phyloP scores from a whole-genome alignment of 1,140 invertebrate genomes.

The Sitobion miscanthi region DNA sequence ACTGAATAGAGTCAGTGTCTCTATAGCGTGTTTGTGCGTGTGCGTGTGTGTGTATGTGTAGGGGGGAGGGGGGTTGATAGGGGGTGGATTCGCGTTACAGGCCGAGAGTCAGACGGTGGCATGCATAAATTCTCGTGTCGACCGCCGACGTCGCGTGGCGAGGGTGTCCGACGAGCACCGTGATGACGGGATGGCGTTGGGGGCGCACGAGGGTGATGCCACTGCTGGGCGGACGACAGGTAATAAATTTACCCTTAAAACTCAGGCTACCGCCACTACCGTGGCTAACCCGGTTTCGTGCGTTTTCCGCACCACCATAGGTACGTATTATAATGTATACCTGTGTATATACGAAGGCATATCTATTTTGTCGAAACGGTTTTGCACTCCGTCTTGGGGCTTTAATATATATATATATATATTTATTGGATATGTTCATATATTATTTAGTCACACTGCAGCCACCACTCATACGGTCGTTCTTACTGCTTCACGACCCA shows the following conservation, averaged over 20 bases:
- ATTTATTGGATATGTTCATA: not conserved
- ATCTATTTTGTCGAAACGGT: conserved; percentile 2
- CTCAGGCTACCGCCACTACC: not conserved
- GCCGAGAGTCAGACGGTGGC: not conserved
- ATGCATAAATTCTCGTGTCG: conserved; percentile 30
- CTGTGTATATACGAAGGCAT: not conserved
- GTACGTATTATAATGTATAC: not conserved
- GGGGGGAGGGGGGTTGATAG: too few relatives aligned
- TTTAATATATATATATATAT: not conserved
- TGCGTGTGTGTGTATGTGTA: too few relatives aligned
- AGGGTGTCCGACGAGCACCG: not conserved
- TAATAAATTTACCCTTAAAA: conserved; percentile 47
- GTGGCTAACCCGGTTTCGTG: not conserved
- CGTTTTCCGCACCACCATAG: not conserved
- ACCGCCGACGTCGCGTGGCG: not conserved
- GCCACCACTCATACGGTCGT: not conserved
- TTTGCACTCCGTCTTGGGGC: not conserved
- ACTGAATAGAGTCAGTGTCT: not conserved
- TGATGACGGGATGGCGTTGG: not conserved
- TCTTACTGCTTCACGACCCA: not conserved
- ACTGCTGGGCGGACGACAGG: not conserved
- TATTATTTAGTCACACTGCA: not conserved
- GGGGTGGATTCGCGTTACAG: not conserved
- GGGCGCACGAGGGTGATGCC: not conserved
- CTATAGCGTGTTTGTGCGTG: not conserved